A percentile compares a stretch with the other conserved stretches of the same genome.
Evolutionary conservation across 2,797 vertebrate genomes (phyloP).

Genomic region (Chloroceryle amazona): DNA sequence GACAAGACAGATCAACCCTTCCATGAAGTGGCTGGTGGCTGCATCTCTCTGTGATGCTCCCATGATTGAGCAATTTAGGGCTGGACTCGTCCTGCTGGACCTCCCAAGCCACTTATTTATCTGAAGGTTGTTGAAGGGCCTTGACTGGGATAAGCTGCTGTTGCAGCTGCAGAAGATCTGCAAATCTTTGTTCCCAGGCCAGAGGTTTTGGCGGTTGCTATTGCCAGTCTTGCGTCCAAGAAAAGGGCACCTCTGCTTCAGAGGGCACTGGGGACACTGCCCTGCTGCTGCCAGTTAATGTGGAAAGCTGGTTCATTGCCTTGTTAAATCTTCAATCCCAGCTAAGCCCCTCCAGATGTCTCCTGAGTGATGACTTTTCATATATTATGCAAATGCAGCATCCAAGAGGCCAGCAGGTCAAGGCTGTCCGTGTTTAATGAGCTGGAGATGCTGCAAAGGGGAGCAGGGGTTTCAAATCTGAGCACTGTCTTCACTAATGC

Average conservation of each 20-base stretch:
- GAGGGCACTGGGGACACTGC: background rate
- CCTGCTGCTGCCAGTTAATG: background rate
- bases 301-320: background rate
- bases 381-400: background rate
- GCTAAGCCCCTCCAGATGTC: background rate
- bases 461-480: background rate
- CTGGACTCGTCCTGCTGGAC: background rate
- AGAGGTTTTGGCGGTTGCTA: background rate
- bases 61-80: fast-evolving
- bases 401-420: background rate
- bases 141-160: background rate
- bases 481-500: background rate
- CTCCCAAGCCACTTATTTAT: background rate
- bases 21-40: background rate
- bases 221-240: background rate
- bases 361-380: background rate
- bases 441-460: background rate
- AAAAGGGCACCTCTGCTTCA: background rate
- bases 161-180: background rate
- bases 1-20: background rate
- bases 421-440: background rate
- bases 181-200: background rate
- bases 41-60: background rate
- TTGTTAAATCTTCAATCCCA: background rate
- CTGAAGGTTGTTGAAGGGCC: background rate